Evolutionary conservation across 2,113 vertebrate species (phyloP).

Genomic region (Chroicocephalus ridibundus): DNA sequence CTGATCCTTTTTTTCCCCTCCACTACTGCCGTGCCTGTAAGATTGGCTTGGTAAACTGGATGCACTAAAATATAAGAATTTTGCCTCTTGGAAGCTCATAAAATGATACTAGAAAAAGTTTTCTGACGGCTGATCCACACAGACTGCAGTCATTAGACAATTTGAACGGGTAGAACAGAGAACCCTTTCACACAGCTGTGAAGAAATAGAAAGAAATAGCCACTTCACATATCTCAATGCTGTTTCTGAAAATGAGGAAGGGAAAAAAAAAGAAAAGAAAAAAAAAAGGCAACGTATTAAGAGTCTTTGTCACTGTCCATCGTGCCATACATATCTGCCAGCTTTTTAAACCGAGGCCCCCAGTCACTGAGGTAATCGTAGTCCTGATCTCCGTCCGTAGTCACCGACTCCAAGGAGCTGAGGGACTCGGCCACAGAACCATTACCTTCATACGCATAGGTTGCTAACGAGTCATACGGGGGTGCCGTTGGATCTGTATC

Average conservation of each 20-base stretch:
- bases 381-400: slow-evolving; percentile 92
- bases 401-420: slow-evolving; percentile 91
- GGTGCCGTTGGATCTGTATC: slow-evolving; percentile 91
- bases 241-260: slow-evolving; percentile 35
- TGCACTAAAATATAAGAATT: slow-evolving; percentile 72
- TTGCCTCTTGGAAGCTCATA: slow-evolving; percentile 77
- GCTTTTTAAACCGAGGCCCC: slow-evolving; percentile 94
- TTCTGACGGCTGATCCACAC: slow-evolving; percentile 64
- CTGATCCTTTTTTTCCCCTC: neutral
- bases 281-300: slow-evolving; percentile 74
- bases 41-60: slow-evolving; percentile 59
- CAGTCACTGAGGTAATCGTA: slow-evolving; percentile 96
- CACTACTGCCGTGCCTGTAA: slow-evolving; percentile 38
- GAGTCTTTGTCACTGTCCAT: slow-evolving; percentile 91
- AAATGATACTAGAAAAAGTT: slow-evolving; percentile 73
- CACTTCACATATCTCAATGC: slow-evolving; percentile 62
- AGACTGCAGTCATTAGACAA: slow-evolving; percentile 69
- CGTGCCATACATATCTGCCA: slow-evolving; percentile 93
- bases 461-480: slow-evolving; percentile 95
- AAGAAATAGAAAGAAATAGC: slow-evolving; percentile 70
- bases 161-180: slow-evolving; percentile 35
- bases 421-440: slow-evolving; percentile 92
- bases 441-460: slow-evolving; percentile 93
- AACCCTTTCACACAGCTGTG: slow-evolving; percentile 70
- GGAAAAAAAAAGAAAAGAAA: neutral